A percentile compares a stretch with the other conserved stretches of the same genome.
Evolutionary conservation across 2,797 vertebrate species (phyloP).

Genomic region (Hypotaenidia okinawae): DNA sequence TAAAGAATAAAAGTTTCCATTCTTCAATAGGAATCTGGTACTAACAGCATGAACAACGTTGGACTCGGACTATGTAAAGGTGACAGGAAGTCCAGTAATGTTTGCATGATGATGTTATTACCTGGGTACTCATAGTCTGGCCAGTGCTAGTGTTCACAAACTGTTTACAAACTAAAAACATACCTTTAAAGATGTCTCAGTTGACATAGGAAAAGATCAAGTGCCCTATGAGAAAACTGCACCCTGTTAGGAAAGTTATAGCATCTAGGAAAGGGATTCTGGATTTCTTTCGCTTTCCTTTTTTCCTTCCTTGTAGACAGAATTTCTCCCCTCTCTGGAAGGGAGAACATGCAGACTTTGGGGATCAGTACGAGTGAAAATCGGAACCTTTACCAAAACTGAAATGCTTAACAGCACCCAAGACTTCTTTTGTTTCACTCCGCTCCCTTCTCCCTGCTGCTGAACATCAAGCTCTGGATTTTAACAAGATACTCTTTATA

Average conservation of each 20-base stretch:
- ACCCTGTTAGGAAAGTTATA: neutral
- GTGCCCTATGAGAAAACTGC: neutral
- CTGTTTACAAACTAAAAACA: neutral
- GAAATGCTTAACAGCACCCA: neutral
- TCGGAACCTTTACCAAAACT: neutral
- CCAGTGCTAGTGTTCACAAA: neutral
- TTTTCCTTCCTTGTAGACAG: neutral
- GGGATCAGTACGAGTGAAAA: neutral
- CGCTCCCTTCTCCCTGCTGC: too few species aligned
- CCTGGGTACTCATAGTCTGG: neutral
- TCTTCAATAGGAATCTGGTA: constrained; percentile 22
- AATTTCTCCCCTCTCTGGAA: too few species aligned
- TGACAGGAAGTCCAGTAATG: constrained; percentile 20
- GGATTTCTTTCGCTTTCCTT: neutral
- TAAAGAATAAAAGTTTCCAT: constrained; percentile 28
- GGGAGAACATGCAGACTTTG: neutral
- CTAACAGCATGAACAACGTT: constrained; percentile 15
- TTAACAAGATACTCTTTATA: neutral
- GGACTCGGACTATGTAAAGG: constrained; percentile 37
- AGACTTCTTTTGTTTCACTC: neutral
- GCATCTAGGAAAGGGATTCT: neutral
- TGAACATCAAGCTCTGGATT: neutral
- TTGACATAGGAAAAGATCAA: neutral
- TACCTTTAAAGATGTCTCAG: neutral
- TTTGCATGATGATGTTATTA: neutral